These are phyloP conservation scores for Holothuria glaberrima DNA, from an alignment of 35 echinoderm and acorn worm genomes.

Conservation along the genomic window DNA sequence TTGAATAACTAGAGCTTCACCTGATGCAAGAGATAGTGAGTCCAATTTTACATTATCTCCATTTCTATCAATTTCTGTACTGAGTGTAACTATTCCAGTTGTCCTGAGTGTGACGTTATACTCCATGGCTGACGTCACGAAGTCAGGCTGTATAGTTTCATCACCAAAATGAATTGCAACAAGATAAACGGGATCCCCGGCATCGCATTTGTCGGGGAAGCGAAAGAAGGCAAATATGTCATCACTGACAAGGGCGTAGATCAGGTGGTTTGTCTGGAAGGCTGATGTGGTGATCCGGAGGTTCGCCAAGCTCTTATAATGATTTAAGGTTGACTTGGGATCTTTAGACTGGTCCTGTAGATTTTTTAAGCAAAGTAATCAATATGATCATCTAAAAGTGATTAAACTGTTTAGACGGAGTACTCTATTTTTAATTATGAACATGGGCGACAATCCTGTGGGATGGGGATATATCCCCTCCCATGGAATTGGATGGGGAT, in stretches of 20 bases:
- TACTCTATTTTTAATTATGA: too few relatives aligned
- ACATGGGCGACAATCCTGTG: too few relatives aligned
- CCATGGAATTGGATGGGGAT: too few relatives aligned
- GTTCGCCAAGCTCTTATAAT: constrained; percentile 60
- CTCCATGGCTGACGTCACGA: background rate
- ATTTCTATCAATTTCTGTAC: constrained; percentile 12
- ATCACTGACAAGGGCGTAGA: constrained; percentile 69
- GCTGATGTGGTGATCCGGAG: constrained; percentile 53
- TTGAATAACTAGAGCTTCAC: constrained; percentile 61
- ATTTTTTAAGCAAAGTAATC: background rate
- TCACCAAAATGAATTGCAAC: constrained; percentile 79
- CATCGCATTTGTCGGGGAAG: constrained; percentile 55
- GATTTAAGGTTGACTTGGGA: constrained; percentile 56
- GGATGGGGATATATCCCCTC: too few relatives aligned
- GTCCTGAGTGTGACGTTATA: constrained; percentile 2
- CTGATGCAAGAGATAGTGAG: background rate
- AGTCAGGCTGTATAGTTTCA: constrained; percentile 55
- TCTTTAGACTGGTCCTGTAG: constrained; percentile 55
- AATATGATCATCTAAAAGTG: too few relatives aligned
- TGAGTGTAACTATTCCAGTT: background rate
- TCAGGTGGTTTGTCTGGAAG: constrained; percentile 78
- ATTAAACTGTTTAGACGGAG: too few relatives aligned
- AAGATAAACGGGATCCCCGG: constrained; percentile 50
- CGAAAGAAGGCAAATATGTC: constrained; percentile 89
- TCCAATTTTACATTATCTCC: background rate